Base-by-base conservation (phyloP, 2,888 invertebrate genomes). In the Noctuana brunneofusca region DNA sequence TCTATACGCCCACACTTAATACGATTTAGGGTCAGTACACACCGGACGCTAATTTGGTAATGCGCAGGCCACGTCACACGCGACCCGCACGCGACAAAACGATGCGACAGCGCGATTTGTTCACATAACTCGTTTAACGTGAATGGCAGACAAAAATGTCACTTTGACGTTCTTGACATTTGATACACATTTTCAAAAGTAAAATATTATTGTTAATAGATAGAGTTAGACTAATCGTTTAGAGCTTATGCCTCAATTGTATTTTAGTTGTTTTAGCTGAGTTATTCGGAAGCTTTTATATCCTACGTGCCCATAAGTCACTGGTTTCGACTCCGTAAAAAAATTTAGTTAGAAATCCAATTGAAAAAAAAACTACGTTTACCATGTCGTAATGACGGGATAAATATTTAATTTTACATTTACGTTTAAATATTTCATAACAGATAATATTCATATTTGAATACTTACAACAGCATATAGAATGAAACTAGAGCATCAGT, bases 1-100 rank as follows among this genome's bases (percentile, higher is more conserved):
- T 67, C 67, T 79, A 84, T 68, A 75, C 76, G 68, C 69, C 73
- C 69, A 67, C 69, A 72, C 75, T 74, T 76, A 83, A 79, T 74
- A 72, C 76, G 81, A 86, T 83, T 76, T 86, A 82, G 84, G 84
- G 74, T 80, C 76, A 78, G 76, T 78, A 78, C 79, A 84, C 82
- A 89, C 82, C 76, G 83, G 80, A 80, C 78, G 79, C 83, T 87
- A 89, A 90, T 89, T 89, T 83, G 76, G 81, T 89, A 90, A 90
- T 88, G 85, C 83, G 82, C 75, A 78, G 32, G 73, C 38, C 89
- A 84, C 84, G 87, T 74, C 87, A 64, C 77, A 68, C 65, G 69
- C 74, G 73, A 72, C 78, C 73, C 81, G 75, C 86, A 81, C 87
- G 81, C 81, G 87, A 82, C 86, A 78, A 79, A 83, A 80, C 83